Percentiles rank a stretch among this genome's conserved stretches.
phyloP scores from a whole-genome alignment of 2,113 vertebrate genomes.

The Rhombomys opimus region DNA sequence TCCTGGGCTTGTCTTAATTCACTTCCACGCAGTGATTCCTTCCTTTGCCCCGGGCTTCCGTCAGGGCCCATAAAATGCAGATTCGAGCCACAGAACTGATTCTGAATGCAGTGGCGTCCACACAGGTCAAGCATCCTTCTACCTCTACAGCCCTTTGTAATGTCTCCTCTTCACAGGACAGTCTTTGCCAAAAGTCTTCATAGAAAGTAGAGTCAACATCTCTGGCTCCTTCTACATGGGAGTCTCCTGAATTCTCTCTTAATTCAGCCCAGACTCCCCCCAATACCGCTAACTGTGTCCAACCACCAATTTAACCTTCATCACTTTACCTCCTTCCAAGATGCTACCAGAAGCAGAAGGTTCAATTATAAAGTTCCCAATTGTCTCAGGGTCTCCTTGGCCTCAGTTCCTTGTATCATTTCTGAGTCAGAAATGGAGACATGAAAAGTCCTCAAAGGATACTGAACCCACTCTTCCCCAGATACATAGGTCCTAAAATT shows the following conservation, averaged over 20 bases:
- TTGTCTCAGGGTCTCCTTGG: background rate
- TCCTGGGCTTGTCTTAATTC: background rate
- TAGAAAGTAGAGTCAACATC: background rate
- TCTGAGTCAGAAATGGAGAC: background rate
- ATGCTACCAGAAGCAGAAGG: background rate
- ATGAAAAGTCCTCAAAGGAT: slow-evolving; percentile 22
- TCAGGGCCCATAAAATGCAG: background rate
- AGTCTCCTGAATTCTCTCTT: background rate
- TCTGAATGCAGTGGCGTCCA: background rate
- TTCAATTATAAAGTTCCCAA: background rate
- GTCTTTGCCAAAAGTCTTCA: background rate
- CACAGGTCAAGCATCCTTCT: background rate
- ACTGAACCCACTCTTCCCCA: background rate
- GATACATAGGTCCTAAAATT: background rate
- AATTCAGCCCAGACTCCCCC: background rate
- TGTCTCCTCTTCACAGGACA: background rate
- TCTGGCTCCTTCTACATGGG: background rate
- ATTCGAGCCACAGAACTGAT: background rate
- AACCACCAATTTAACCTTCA: background rate
- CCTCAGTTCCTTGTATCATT: background rate
- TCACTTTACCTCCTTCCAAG: background rate
- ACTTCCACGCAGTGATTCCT: background rate
- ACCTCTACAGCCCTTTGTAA: background rate
- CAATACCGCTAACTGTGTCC: background rate
- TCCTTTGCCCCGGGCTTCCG: background rate